Base-by-base conservation (phyloP, 2,888 invertebrate genomes). In the Cephus pygmeus region DNA sequence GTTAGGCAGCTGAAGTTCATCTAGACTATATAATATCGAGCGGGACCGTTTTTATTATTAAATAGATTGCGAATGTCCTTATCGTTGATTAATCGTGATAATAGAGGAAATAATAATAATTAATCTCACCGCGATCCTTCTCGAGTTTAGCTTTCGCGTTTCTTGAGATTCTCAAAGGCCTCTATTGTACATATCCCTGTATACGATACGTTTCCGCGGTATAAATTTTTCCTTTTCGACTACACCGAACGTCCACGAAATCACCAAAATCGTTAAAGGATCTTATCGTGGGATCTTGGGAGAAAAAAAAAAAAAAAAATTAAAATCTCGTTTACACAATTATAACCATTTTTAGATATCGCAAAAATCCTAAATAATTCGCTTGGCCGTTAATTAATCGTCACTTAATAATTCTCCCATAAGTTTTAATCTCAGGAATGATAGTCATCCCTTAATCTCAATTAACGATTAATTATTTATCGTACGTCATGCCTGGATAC, bases 1-100 rank as follows among this genome's bases (percentile, higher is more conserved):
- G 36, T 79, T 79, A 76, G 82, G 82, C 81, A 80, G 80, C 82
- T 82, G 77, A 81, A 69, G 73, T 56, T 23, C 23, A 56, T 23
- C 56, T 56, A 56, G 56, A 23, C 2, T 56, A 56, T 56, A 56
- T 23, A 23, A 56, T 23, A 9, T 56, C 9, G 23, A 56, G 56
- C 23, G 56, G 56, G 56, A 56, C 23, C 56, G 56, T 23, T 56
- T 56, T 56, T 56, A 56, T 56, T 6, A 56, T 56, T 23, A 23
- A 56, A 56, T 56, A 23, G 23, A 56, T 56, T 1, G 56, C 56
- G 56, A 56, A 23, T 56, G 6, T 56, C 56, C 56, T 56, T 56
- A 56, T 23, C 56, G 23, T 56, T 56, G 56, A 23, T 56, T 9
- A 56, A 56, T 56, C 23, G 56, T 15, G 23, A 56, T 56, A 56